Evolutionary conservation across 2,797 vertebrate genomes (phyloP), one percentile per base, ranked within the genome.

Genomic region (Lepilemur septentrionalis): DNA sequence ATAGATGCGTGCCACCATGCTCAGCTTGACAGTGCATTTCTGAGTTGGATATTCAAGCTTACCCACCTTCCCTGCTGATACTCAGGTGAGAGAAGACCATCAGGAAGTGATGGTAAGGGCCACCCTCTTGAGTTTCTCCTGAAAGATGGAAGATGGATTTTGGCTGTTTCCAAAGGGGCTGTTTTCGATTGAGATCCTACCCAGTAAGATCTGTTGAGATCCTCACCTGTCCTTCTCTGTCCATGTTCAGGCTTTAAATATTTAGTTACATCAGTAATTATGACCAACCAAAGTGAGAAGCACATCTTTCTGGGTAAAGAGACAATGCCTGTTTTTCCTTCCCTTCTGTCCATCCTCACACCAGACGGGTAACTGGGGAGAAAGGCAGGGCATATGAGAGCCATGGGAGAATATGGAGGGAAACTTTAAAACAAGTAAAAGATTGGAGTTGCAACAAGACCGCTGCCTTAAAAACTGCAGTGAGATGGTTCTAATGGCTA

Each of bases 361-460:
- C 18, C 23, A 61, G 57, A 82, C 28, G 48, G 55, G 25, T 65
- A 93, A 84, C 73, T 48, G 69, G 30, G 82, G 30, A 80, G 67
- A 57, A 81, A 72, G 46, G 30, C 38, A 43, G 57, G 80, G 35
- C 43, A 57, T 55, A 38, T n/a, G 75, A 89, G 28, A 72, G 23
- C 52, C 89, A 48, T 25, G 25, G 28, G 41, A 78, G 32, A 85
- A 15, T 35, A 81, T 78, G 59, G n/a, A 89, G n/a, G 46, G 89
- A 35, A 79, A 15, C 48, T 92, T 90, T 65, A 78, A 95, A 65
- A 91, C 48, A 88, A 83, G 15, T 35, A 28, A 91, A 83, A 79
- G 63, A 69, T 12, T 35, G 46, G 65, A 89, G 46, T 67, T 55
- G 11, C 90, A 75, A 61, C 12, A 65, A 57, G 72, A 65, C 22